Percentiles rank a stretch among this genome's conserved stretches.
Evolutionary conservation across 2,113 vertebrate species (phyloP).

Genomic region (Motacilla alba): DNA sequence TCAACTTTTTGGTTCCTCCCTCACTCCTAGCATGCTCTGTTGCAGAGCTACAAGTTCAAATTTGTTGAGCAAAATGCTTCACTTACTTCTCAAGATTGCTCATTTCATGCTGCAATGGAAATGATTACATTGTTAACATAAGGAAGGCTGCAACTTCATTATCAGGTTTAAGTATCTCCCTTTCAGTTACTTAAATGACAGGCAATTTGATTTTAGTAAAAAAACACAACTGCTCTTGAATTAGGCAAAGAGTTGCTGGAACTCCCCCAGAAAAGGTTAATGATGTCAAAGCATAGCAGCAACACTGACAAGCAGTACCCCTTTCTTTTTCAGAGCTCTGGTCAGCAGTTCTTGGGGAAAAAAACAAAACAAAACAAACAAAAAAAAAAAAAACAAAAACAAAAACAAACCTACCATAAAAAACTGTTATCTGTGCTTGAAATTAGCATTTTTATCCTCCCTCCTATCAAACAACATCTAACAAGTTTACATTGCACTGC

Average conservation of each 20-base stretch:
- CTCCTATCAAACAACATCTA: background rate
- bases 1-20: background rate
- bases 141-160: conserved; percentile 45
- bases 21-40: background rate
- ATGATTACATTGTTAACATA: conserved; percentile 29
- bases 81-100: conserved; percentile 2
- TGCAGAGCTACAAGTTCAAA: conserved; percentile 7
- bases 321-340: background rate
- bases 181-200: conserved; percentile 36
- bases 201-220: background rate
- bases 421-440: background rate
- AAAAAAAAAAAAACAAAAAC: too few relatives aligned
- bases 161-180: conserved; percentile 18
- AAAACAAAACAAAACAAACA: too few relatives aligned
- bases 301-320: rapidly evolving
- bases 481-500: background rate
- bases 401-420: background rate
- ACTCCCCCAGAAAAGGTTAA: background rate
- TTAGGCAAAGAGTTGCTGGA: background rate
- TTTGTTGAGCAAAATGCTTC: conserved; percentile 33
- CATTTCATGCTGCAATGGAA: conserved; percentile 45
- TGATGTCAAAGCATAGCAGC: rapidly evolving
- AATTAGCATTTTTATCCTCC: background rate
- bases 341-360: background rate
- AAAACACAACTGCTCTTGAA: background rate